Conservation (phyloP, 2,888 invertebrate species). For the Nephrotoma guestfalica region DNA sequence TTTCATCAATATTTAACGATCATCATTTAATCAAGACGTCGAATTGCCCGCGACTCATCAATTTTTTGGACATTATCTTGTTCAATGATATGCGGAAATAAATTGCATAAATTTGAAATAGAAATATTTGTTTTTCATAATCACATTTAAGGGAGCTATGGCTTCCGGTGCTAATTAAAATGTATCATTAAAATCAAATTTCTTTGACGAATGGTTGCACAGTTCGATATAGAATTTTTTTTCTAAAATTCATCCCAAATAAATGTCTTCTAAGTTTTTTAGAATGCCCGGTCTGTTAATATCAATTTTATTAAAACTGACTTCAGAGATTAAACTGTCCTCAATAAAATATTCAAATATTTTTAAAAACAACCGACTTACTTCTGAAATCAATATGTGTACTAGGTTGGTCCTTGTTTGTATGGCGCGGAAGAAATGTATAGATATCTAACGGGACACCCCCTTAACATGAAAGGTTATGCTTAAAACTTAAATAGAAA, state of each 20-base stretch:
- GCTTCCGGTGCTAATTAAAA: neutral
- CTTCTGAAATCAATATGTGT: neutral
- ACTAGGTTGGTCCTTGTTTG: no score
- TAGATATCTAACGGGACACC: no score
- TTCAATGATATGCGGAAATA: neutral
- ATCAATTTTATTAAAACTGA: no score
- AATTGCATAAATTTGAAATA: neutral
- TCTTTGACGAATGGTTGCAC: conserved; percentile 8
- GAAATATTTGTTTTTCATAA: neutral
- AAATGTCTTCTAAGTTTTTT: no score
- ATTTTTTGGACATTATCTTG: neutral
- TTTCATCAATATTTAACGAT: no score
- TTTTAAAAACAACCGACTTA: neutral
- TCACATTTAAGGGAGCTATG: neutral
- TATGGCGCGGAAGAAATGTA: no score
- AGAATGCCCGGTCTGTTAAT: no score
- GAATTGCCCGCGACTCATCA: neutral
- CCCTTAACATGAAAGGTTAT: no score
- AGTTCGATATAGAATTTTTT: conserved; percentile 8
- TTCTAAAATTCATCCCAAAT: conserved; percentile 5
- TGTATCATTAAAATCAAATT: neutral
- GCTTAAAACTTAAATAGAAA: no score
- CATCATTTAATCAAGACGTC: no score
- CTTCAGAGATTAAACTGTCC: no score
- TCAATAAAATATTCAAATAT: neutral